Percentiles rank a stretch among this genome's conserved stretches.
Evolutionary conservation across 2,797 vertebrate genomes (phyloP).

Genomic region (Pteropus rufus): DNA sequence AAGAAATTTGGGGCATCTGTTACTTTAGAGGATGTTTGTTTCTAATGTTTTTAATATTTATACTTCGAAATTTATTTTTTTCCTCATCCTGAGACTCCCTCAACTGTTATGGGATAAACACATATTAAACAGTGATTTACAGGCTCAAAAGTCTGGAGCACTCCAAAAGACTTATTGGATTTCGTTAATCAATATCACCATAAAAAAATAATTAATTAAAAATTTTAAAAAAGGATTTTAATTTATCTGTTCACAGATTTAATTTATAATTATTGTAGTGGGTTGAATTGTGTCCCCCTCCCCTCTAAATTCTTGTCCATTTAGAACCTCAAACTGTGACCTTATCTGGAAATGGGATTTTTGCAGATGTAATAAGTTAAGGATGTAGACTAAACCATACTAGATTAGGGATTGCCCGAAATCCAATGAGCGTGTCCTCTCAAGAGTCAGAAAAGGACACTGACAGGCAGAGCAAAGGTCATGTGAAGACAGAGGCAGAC

Average conservation of each 20-base stretch:
- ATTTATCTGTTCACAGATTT: not conserved
- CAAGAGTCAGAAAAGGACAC: not conserved
- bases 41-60: not conserved
- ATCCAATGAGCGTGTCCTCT: not conserved
- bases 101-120: not conserved
- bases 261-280: not conserved
- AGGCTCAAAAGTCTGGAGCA: not conserved
- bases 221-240: not conserved
- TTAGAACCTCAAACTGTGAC: not conserved
- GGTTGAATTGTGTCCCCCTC: not conserved
- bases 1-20: not conserved
- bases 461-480: not conserved
- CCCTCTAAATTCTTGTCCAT: not conserved
- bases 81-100: not conserved
- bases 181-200: too few relatives aligned
- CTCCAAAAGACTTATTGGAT: not conserved
- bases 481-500: not conserved
- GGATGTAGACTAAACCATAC: not conserved
- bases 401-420: not conserved
- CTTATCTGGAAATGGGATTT: not conserved
- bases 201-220: too few relatives aligned
- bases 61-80: not conserved
- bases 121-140: not conserved
- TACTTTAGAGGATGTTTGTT: not conserved
- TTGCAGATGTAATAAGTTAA: not conserved